phyloP scores from a whole-genome alignment of 2,888 invertebrate species.

The Ectropis crepuscularia region DNA sequence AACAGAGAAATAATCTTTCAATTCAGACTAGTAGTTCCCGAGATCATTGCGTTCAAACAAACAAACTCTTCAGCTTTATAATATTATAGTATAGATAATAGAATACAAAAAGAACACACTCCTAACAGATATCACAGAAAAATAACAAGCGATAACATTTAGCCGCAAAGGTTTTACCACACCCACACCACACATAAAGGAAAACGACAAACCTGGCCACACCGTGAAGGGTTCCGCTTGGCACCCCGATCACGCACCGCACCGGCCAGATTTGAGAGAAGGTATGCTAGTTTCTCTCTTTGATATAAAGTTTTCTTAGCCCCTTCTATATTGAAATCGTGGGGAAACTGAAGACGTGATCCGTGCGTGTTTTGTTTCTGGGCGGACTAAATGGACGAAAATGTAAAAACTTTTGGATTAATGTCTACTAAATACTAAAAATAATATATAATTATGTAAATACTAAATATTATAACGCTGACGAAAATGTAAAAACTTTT shows the following conservation, averaged over 20 bases:
- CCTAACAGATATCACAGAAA: no score
- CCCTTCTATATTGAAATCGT: slow-evolving; percentile 74
- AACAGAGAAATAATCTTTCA: no score
- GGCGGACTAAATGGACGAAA: neutral
- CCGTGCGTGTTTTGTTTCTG: slow-evolving; percentile 44
- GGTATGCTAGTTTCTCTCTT: slow-evolving; percentile 57
- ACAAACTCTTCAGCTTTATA: no score
- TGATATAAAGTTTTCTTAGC: slow-evolving; percentile 73
- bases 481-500: no score
- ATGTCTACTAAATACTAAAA: no score
- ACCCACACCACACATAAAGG: neutral
- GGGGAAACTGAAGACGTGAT: slow-evolving; percentile 51
- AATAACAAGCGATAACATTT: neutral
- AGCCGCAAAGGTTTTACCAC: neutral
- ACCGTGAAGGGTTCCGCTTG: slow-evolving; percentile 54
- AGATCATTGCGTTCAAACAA: no score
- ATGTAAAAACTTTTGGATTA: no score
- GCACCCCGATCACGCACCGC: slow-evolving; percentile 66
- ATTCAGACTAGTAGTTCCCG: no score
- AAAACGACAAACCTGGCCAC: slow-evolving; percentile 14
- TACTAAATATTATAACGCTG: no score
- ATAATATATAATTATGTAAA: no score
- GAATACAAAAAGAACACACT: no score
- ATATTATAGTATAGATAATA: no score
- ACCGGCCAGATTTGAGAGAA: slow-evolving; percentile 73